Conservation (phyloP, 2,888 invertebrate species). For the Pterobdella sp. region DNA sequence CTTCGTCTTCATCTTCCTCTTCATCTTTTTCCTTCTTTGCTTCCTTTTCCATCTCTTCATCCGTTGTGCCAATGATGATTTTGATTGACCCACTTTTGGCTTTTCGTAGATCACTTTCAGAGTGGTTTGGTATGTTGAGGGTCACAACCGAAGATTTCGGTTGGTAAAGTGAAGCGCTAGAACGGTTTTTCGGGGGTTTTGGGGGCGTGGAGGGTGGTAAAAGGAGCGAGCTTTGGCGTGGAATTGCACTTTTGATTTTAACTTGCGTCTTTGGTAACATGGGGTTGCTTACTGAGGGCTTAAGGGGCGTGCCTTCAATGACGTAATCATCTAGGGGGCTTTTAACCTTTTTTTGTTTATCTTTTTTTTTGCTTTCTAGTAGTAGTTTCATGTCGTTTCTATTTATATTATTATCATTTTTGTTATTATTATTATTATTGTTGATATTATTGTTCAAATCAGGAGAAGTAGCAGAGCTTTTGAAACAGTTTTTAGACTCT, state of each 20-base stretch:
- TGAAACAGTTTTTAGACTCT: too few species aligned
- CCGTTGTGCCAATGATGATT: constrained; percentile 18
- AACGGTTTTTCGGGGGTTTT: background rate
- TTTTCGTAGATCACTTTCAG: background rate
- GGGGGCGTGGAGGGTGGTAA: background rate
- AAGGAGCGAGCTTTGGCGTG: constrained; percentile 3
- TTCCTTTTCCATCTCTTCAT: constrained; percentile 20
- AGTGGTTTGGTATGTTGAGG: background rate
- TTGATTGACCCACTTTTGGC: constrained; percentile 17
- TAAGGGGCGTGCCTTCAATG: background rate
- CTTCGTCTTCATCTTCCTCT: background rate
- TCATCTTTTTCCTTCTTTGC: background rate
- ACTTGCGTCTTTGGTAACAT: background rate
- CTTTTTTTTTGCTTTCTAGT: background rate
- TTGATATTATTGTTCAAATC: constrained; percentile 4
- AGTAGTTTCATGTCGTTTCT: background rate
- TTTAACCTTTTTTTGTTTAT: background rate
- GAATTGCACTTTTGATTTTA: background rate
- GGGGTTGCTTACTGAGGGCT: background rate
- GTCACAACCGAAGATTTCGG: background rate
- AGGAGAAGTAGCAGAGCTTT: too few species aligned
- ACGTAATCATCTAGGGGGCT: too few species aligned
- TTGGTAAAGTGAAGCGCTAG: background rate
- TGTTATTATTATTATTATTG: constrained; percentile 2
- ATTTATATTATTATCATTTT: background rate